Base-by-base conservation (phyloP, 64 coral and sea anemone species). In the Acropora tenuis region DNA sequence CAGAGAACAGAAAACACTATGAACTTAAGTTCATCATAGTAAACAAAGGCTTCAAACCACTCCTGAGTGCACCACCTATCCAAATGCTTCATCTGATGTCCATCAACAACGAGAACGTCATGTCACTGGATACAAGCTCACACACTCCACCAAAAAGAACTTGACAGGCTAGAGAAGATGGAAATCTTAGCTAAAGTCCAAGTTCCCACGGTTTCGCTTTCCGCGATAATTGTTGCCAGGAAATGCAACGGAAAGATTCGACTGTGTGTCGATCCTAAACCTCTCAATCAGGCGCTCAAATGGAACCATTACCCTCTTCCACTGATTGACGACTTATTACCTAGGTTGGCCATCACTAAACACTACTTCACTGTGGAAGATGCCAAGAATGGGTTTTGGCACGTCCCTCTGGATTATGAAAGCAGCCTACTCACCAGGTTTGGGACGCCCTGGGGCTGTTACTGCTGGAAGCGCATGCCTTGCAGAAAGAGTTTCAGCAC, bases 71-170 rank as follows among this genome's bases (percentile, higher is more conserved):
- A 63, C 76, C 41, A 18, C 50, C 88, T 42, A 90, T 83, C 15
- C 89, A 90, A 55, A 17, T 48, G 74, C 68, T 91, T 10, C 72
- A 83, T 47, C 57, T 90, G 30, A 81, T 90, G 78, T 49, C 76
- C n/a, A 50, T 82, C 17, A 91, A 91, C 41, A 81, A 83, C 45
- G 69, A 91, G 50, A 91, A 91, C 50, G 73, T 84, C 15, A 44
- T 84, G 79, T 91, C 50, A 75, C 78, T 49, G 15, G 15, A 9
- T 66, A 17, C 61, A 66, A 66, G 52, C 52, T 66, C 8, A 77
- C 77, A 48, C 3, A 79, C 48, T 3, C 4, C 6, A 18, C 8
- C 50, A 73, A 78, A 86, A 30, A 30, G 30, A 30, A 30, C 30
- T 30, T 30, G 30, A 30, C 30, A 30, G 30, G 40, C 85, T 6